Percentiles rank a stretch among this genome's conserved stretches.
Evolutionary conservation across 1,140 invertebrate species (phyloP).

Genomic region (Planococcus citri): DNA sequence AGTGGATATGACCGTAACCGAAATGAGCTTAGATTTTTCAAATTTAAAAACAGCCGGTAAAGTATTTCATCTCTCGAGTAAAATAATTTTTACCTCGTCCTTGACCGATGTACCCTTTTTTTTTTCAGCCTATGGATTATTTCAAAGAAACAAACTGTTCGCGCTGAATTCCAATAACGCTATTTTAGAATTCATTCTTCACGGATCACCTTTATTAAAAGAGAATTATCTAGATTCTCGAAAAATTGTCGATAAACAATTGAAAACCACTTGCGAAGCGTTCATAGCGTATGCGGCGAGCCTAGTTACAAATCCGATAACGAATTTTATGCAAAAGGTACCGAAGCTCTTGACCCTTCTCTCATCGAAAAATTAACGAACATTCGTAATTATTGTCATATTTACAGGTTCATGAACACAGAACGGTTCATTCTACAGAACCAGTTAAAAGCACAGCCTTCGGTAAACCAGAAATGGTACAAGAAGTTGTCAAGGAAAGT

Average conservation of each 20-base stretch:
- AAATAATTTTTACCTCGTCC: neutral
- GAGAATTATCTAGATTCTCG: constrained; percentile 87
- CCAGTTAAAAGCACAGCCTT: constrained; percentile 22
- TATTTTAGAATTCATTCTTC: constrained; percentile 76
- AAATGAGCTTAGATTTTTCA: constrained; percentile 83
- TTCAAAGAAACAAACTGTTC: constrained; percentile 80
- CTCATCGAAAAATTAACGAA: constrained; percentile 32
- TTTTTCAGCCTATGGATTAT: constrained; percentile 57
- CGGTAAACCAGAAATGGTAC: constrained; percentile 19
- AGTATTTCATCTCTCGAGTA: constrained; percentile 17
- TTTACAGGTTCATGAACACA: neutral
- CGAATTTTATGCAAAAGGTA: constrained; percentile 63
- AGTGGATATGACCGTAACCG: constrained; percentile 85
- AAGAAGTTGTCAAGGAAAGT: constrained; percentile 41
- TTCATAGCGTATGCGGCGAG: constrained; percentile 74
- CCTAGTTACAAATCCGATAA: constrained; percentile 56
- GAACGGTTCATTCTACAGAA: neutral
- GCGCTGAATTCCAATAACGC: constrained; percentile 80
- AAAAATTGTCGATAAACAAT: constrained; percentile 82
- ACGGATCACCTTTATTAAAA: constrained; percentile 81
- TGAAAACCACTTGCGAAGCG: constrained; percentile 81
- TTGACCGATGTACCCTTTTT: no score
- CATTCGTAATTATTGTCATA: neutral
- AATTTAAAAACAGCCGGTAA: constrained; percentile 63
- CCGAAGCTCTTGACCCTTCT: constrained; percentile 40